Conservation (phyloP, 2,797 vertebrate species). For the Mus caroli region DNA sequence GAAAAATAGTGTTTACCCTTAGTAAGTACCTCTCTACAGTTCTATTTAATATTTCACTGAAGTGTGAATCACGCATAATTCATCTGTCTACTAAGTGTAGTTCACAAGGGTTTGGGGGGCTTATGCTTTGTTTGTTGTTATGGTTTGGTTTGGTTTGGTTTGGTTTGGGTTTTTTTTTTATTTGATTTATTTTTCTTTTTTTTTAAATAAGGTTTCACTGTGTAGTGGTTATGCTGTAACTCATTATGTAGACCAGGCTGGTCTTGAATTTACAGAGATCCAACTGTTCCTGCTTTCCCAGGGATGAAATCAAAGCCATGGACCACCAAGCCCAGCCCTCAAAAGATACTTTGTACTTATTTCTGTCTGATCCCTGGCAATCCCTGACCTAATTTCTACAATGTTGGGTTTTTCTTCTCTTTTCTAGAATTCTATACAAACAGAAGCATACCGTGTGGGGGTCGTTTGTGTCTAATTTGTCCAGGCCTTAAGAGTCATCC, state of each 20-base stretch:
- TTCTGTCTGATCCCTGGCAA: neutral
- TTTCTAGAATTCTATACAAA: constrained; percentile 7
- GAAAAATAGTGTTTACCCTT: neutral
- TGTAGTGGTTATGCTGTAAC: neutral
- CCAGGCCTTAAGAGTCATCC: neutral
- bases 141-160: neutral
- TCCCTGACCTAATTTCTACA: neutral
- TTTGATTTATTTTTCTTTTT: neutral
- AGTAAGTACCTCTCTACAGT: neutral
- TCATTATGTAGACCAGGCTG: neutral
- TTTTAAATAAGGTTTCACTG: neutral
- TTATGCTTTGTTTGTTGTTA: neutral
- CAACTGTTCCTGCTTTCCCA: neutral
- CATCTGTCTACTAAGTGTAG: neutral
- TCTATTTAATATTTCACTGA: neutral
- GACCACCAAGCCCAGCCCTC: neutral
- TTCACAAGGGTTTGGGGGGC: neutral
- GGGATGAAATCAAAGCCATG: neutral
- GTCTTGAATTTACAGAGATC: neutral
- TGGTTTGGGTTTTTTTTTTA: too few relatives aligned
- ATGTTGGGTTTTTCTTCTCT: neutral
- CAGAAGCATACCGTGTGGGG: neutral
- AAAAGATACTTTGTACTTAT: neutral
- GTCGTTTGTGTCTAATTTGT: neutral
- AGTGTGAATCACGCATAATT: neutral